Conservation (phyloP, 2,113 vertebrate species). For the Tricholaema leucomelas region DNA sequence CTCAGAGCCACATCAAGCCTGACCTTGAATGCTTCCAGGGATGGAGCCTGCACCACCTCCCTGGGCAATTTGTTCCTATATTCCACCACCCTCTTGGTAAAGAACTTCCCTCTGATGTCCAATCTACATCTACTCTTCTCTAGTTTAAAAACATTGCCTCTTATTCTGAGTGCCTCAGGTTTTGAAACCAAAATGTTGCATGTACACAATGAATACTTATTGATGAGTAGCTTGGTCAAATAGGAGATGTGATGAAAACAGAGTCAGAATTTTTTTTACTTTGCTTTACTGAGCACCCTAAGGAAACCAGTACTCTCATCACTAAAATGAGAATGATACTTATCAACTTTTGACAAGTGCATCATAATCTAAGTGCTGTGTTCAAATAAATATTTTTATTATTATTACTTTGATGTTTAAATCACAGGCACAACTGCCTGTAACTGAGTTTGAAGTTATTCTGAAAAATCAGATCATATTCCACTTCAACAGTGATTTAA, state of each 20-base stretch:
- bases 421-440: conserved; percentile 35
- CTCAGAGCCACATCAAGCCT: no score
- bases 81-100: no score
- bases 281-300: neutral
- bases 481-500: conserved; percentile 36
- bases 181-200: no score
- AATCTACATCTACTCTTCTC: no score
- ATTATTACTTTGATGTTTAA: conserved; percentile 46
- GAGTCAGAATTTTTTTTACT: neutral
- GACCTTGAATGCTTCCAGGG: no score
- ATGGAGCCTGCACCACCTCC: no score
- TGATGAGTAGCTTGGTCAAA: neutral
- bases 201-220: neutral
- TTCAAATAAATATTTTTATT: conserved; percentile 49
- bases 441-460: conserved; percentile 54
- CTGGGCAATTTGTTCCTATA: no score
- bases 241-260: neutral
- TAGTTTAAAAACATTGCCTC: no score
- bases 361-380: conserved; percentile 16
- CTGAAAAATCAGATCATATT: conserved; percentile 34
- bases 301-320: neutral
- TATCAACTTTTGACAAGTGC: conserved; percentile 1
- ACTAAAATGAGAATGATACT: neutral
- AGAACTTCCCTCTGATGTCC: no score
- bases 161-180: no score